Percentiles rank a stretch among this genome's conserved stretches.
Conservation (phyloP, 2,797 vertebrate genomes). For the Jordanella pulchra region DNA sequence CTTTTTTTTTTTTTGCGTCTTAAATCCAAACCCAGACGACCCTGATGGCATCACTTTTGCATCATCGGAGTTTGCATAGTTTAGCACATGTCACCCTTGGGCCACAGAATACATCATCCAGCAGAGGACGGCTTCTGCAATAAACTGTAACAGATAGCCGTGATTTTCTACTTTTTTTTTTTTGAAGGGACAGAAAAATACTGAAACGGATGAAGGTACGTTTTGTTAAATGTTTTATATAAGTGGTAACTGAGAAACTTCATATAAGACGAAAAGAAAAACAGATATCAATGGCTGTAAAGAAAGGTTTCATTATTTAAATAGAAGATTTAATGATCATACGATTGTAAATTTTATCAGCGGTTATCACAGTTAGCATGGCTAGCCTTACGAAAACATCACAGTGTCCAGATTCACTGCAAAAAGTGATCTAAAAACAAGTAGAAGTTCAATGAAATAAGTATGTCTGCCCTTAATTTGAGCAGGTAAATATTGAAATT, state of each 20-base stretch:
- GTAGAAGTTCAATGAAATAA: too few species aligned
- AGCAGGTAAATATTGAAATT: too few species aligned
- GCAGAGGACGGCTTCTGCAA: background rate
- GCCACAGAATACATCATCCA: background rate
- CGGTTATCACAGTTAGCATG: background rate
- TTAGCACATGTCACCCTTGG: background rate
- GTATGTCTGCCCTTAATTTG: too few species aligned
- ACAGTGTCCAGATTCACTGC: too few species aligned
- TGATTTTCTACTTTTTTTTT: background rate
- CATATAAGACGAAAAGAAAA: too few species aligned
- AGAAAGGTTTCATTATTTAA: too few species aligned
- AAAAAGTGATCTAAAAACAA: too few species aligned
- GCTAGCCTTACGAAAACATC: background rate
- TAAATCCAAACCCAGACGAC: background rate
- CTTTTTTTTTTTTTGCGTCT: background rate
- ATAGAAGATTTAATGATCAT: too few species aligned
- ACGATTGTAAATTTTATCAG: too few species aligned
- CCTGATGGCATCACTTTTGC: slow-evolving; percentile 1
- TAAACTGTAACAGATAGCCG: background rate
- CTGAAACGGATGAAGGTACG: background rate
- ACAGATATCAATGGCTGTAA: too few species aligned
- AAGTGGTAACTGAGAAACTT: too few species aligned
- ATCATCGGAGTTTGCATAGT: background rate
- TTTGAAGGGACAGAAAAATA: background rate
- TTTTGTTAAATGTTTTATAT: background rate